Evolutionary conservation across 2,888 invertebrate species (phyloP).

Genomic region (Zelleria hepariella): DNA sequence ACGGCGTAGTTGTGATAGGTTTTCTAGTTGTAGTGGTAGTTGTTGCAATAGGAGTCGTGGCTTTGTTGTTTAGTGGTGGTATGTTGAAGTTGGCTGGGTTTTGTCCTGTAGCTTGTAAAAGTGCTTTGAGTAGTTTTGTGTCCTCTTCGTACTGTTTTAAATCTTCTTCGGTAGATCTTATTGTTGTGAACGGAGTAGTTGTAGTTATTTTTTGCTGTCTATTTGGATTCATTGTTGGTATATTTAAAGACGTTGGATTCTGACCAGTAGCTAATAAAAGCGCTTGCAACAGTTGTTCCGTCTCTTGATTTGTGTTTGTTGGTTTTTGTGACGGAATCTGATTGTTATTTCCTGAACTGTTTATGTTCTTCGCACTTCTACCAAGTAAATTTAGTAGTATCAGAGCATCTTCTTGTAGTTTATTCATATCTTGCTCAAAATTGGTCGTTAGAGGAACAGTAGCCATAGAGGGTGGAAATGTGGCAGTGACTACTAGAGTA

Average conservation of each 20-base stretch:
- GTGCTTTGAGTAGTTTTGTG: slow-evolving; percentile 43
- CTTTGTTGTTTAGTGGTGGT: neutral
- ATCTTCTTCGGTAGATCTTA: slow-evolving; percentile 56
- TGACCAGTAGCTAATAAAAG: slow-evolving; percentile 38
- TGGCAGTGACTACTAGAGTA: slow-evolving; percentile 1
- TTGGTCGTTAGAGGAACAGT: slow-evolving; percentile 19
- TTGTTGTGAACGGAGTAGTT: slow-evolving; percentile 35
- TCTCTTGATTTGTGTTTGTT: slow-evolving; percentile 7
- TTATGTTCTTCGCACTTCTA: slow-evolving; percentile 3
- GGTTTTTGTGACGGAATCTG: slow-evolving; percentile 9
- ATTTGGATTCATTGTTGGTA: slow-evolving; percentile 17
- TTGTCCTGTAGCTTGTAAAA: slow-evolving; percentile 44
- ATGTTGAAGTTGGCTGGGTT: slow-evolving; percentile 51
- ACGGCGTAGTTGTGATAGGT: slow-evolving; percentile 42
- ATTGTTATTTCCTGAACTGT: slow-evolving; percentile 15
- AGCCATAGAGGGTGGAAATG: slow-evolving; percentile 1
- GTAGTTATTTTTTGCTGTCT: slow-evolving; percentile 11
- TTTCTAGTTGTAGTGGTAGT: slow-evolving; percentile 19
- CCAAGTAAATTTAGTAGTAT: slow-evolving; percentile 23
- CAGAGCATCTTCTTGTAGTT: slow-evolving; percentile 43
- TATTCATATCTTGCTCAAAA: slow-evolving; percentile 24
- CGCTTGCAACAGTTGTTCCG: slow-evolving; percentile 39
- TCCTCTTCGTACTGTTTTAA: slow-evolving; percentile 64
- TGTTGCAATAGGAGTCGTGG: slow-evolving; percentile 14
- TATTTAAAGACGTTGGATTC: slow-evolving; percentile 25